Conservation (phyloP, 2,113 vertebrate species). For the Oplegnathus fasciatus region DNA sequence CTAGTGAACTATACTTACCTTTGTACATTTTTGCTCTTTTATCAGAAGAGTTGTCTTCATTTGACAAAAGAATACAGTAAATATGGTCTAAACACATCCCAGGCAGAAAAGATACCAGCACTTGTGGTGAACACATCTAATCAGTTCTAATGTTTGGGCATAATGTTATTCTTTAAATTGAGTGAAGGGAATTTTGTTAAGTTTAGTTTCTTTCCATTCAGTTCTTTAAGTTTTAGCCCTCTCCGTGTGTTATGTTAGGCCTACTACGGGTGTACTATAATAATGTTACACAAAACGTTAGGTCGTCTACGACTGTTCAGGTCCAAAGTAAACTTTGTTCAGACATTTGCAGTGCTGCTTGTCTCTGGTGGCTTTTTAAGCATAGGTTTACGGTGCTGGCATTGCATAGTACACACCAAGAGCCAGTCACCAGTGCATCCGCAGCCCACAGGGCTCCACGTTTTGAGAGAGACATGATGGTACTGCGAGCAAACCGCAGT, state of each 20-base stretch:
- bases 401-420: background rate
- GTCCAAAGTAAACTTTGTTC: conserved; percentile 42
- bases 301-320: background rate
- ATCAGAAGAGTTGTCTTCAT: background rate
- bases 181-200: background rate
- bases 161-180: background rate
- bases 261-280: background rate
- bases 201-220: background rate
- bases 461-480: conserved; percentile 6
- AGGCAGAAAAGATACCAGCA: background rate
- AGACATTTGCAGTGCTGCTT: conserved; percentile 32
- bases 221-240: background rate
- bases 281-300: background rate
- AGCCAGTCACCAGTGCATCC: conserved; percentile 23
- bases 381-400: conserved; percentile 4
- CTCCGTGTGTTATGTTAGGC: background rate
- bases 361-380: conserved; percentile 29
- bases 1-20: background rate
- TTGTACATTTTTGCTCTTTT: background rate
- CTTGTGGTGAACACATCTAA: background rate
- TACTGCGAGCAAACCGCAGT: background rate
- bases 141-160: background rate
- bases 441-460: conserved; percentile 18
- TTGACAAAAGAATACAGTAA: background rate
- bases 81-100: background rate